Conservation (phyloP, 64 coral and sea anemone genomes). For the Actinia tenebrosa region DNA sequence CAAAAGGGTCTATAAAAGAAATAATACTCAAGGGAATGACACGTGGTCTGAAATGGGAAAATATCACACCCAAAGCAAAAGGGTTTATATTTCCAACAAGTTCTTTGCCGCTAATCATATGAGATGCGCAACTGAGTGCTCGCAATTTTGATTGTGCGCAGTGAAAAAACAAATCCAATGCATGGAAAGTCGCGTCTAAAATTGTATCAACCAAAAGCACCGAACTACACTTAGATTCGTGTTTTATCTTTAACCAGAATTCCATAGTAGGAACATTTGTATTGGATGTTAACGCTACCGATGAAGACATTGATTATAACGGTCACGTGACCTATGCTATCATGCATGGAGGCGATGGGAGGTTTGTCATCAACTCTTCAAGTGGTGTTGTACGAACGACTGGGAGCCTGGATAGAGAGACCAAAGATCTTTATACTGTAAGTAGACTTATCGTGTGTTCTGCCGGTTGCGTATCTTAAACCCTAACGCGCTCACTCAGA, state of each 20-base stretch:
- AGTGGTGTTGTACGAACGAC: conserved; percentile 57
- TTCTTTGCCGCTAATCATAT: no score
- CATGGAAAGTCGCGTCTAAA: no score
- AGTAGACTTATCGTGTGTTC: background rate
- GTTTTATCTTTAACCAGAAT: conserved; percentile 47
- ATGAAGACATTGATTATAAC: conserved; percentile 58
- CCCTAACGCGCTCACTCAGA: background rate
- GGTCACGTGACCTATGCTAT: conserved; percentile 58
- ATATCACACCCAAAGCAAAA: no score
- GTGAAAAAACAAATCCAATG: no score
- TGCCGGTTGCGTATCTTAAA: background rate
- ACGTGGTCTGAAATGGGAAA: no score
- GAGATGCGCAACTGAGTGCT: no score
- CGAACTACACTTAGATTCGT: background rate
- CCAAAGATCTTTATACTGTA: conserved; percentile 61
- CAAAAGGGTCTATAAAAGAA: no score
- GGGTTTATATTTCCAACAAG: no score
- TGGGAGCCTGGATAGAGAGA: conserved; percentile 62
- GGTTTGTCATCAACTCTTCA: conserved; percentile 61
- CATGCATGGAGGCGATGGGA: conserved; percentile 68
- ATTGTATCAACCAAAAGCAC: no score
- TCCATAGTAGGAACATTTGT: conserved; percentile 51
- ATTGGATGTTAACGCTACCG: conserved; percentile 66
- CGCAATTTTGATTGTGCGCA: no score
- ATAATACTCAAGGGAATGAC: no score